Base-by-base conservation (phyloP, 2,113 vertebrate genomes). In the Maylandia zebra region DNA sequence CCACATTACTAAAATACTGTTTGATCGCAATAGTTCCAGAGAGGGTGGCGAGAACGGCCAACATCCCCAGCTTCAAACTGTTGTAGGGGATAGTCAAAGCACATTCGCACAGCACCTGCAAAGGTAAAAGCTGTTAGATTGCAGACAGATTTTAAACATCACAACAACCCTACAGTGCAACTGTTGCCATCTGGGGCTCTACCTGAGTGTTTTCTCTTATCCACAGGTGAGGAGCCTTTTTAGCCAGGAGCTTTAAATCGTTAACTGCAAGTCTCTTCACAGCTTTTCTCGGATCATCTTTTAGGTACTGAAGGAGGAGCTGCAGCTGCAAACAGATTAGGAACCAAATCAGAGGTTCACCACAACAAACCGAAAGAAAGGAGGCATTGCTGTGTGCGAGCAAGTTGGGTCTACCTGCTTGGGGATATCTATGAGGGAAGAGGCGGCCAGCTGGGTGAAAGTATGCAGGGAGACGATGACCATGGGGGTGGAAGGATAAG, bases 201-300 rank as follows among this genome's bases (percentile, higher is more conserved):
- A 99, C 98, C 98, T 99, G 98, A 90, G 98, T 98, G 90, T 99
- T 98, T 91, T 98, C 98, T 94, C 96, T 97, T 88, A 93, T 98
- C 99, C 99, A 99, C 1, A 99, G 97, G 89, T 99, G 98, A 41
- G 99, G 99, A 32, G 98, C 98, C 95, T 98, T 99, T 92, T 96
- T 98, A 64, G 98, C 98, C 92, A 99, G 91, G 38, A 99, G 92
- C 85, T 98, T 99, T 55, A 99, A 93, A 92, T 99, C 98, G 87
- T 98, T 98, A 82, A 98, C 97, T 27, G 98, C 95, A 55, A 99
- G 98, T 84, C 97, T 98, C 94, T 99, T 99, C 50, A 99, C 97
- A 1, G 98, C 98, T 95, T 97, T 98, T 84, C 98, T 97, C 5
- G 98, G 98, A 85, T 99, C 98, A 14, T 96, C 98, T 92, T 97